phyloP scores from a whole-genome alignment of 2,797 vertebrate species.

The Poecilia velifera region DNA sequence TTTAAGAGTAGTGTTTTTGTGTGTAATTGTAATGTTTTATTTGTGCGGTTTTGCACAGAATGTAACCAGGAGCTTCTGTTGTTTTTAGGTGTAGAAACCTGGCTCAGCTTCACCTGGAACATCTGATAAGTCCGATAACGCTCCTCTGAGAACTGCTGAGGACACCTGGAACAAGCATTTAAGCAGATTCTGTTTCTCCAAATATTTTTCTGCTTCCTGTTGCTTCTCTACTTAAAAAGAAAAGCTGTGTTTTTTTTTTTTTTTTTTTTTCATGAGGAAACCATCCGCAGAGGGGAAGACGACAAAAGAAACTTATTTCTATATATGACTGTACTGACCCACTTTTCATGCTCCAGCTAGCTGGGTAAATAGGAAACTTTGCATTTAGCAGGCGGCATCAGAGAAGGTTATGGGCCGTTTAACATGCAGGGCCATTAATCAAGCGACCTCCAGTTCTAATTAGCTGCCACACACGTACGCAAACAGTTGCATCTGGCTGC shows the following conservation, averaged over 20 bases:
- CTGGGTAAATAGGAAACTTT: constrained; percentile 30
- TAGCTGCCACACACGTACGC: constrained; percentile 27
- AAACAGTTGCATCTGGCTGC: constrained; percentile 28
- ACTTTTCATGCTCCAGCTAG: constrained; percentile 37
- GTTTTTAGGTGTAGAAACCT: constrained; percentile 53
- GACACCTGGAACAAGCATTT: constrained; percentile 18
- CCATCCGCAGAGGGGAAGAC: constrained; percentile 17
- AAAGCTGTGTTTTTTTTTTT: background rate
- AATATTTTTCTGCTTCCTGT: constrained; percentile 42
- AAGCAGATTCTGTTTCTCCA: constrained; percentile 4
- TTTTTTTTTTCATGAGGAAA: constrained; percentile 16
- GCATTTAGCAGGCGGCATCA: constrained; percentile 43
- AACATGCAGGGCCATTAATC: constrained; percentile 59
- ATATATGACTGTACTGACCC: constrained; percentile 45
- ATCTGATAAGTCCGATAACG: constrained; percentile 9
- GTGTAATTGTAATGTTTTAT: background rate
- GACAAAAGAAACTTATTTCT: constrained; percentile 22
- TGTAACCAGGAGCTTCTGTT: constrained; percentile 41
- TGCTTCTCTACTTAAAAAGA: constrained; percentile 31
- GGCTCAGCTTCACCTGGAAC: constrained; percentile 16
- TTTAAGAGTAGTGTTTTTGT: background rate
- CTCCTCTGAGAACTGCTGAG: constrained; percentile 1
- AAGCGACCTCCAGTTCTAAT: constrained; percentile 57
- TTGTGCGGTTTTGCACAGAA: constrained; percentile 1
- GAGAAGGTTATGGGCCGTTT: constrained; percentile 42